These are phyloP conservation scores for Zonitis immaculata DNA, from an alignment of 2,888 invertebrate genomes.

Conservation along the genomic window DNA sequence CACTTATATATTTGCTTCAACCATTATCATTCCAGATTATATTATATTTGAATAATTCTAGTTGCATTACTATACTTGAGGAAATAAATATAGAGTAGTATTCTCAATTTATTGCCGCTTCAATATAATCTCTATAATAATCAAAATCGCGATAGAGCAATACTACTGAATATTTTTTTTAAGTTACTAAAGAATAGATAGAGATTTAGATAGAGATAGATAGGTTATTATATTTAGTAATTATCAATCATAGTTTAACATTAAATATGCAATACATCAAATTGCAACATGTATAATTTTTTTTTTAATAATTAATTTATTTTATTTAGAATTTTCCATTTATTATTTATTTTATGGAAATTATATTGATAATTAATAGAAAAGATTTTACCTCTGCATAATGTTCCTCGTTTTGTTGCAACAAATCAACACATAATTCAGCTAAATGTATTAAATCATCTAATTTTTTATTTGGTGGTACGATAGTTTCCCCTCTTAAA, in stretches of 20 bases:
- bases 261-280: not conserved
- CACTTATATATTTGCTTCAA: too few species aligned
- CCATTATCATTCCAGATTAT: too few species aligned
- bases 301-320: not conserved
- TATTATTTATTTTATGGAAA: not conserved
- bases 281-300: not conserved
- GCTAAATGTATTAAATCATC: conserved; percentile 97
- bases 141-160: too few species aligned
- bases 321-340: not conserved
- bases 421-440: conserved; percentile 94
- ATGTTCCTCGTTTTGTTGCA: conserved; percentile 99
- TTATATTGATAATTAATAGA: not conserved
- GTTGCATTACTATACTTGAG: too few species aligned
- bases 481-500: conserved; percentile 74
- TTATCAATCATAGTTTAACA: not conserved
- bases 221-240: too few species aligned
- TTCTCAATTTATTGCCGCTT: too few species aligned
- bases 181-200: not conserved
- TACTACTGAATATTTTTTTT: not conserved
- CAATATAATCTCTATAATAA: too few species aligned
- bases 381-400: conserved; percentile 92
- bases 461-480: conserved; percentile 82
- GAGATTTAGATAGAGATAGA: not conserved
- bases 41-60: too few species aligned
- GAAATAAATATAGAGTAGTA: too few species aligned